Evolutionary conservation across 2,797 vertebrate genomes (phyloP), one percentile per base, ranked within the genome.

Genomic region (Myotis myotis): DNA sequence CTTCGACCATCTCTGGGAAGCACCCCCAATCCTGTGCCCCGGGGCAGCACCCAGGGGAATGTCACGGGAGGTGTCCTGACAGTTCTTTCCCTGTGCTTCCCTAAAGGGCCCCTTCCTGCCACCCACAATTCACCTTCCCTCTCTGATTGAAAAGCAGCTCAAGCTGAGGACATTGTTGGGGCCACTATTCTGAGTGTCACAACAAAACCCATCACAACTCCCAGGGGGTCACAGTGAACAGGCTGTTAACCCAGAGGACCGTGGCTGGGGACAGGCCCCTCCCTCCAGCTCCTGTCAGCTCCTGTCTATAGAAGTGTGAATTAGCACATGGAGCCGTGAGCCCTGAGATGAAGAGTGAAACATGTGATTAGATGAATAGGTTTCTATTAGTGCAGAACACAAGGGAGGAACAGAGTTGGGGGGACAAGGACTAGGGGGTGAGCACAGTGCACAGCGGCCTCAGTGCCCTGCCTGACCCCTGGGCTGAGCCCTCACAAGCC

Each of bases 221-320:
- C 23, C 28, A 25, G n/a, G 8, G 19, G 20, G 23, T 36, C 90
- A 10, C 23, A 17, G 33, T 33, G 1, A 51, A 28, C 6, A 55
- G 47, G 8, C 11, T 49, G 2, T 23, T 3, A 51, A 25, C 41
- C 78, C 19, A n/a, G 5, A 79, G 25, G 51, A 47, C 0, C 0
- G 6, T 28, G 36, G 36, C 23, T 8, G n/a, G 9, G 38, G 6
- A 2, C 1, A 12, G 1, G 0, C 11, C 1, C 1, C 12, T 36
- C 20, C 9, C 20, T 9, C 2, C n/a, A 22, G 28, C 3, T 8
- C 44, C 44, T 6, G 6, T 6, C 23, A 87, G 64, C 41, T 68
- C 70, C 10, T 11, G 15, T 30, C 9, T 20, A 2, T 23, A 20
- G 1, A 10, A 17, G 72, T 78, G 5, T 3, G 8, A 87, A 22